These are phyloP conservation scores for Hydrophis major DNA, from an alignment of 2,797 vertebrate species.

Conservation along the genomic window DNA sequence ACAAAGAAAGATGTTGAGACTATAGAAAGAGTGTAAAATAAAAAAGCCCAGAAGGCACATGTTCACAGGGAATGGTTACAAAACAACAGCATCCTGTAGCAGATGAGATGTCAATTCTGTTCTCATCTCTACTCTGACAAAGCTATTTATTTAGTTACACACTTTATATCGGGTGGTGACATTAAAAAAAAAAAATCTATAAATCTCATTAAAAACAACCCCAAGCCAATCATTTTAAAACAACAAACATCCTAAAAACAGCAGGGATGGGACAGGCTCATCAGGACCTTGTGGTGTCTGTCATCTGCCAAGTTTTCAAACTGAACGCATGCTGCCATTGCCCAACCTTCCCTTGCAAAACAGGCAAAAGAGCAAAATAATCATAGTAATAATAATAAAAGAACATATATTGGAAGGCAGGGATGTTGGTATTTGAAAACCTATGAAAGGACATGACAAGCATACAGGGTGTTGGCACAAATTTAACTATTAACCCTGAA, in stretches of 20 bases:
- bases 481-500: not conserved
- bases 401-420: not conserved
- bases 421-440: not conserved
- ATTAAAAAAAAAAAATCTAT: not conserved
- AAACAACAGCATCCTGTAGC: not conserved
- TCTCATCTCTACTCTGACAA: not conserved
- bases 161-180: not conserved
- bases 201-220: not conserved
- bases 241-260: not conserved
- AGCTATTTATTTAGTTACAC: not conserved
- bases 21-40: no score
- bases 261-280: not conserved
- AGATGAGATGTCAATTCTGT: not conserved
- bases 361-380: not conserved
- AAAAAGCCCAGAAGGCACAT: not conserved
- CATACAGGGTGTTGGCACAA: not conserved
- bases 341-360: not conserved
- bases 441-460: not conserved
- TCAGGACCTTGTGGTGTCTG: not conserved
- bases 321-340: not conserved
- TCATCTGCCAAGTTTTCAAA: not conserved
- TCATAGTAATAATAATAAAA: no score
- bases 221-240: not conserved
- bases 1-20: no score
- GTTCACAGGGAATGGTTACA: not conserved